These are phyloP conservation scores for Pristionchus mayeri DNA, from an alignment of 2,888 invertebrate genomes.

Conservation along the genomic window DNA sequence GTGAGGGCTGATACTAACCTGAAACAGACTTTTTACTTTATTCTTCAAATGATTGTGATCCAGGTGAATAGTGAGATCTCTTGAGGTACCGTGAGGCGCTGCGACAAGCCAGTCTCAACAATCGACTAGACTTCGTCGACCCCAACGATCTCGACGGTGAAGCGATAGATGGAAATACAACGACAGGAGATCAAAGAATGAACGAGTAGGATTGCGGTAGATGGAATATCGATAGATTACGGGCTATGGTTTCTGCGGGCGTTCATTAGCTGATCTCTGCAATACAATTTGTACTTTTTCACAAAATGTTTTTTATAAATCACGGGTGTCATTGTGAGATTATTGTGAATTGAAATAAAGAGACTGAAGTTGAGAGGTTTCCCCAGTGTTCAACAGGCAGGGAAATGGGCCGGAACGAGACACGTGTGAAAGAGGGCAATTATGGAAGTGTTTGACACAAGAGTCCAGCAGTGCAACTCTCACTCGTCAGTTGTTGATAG, in stretches of 20 bases:
- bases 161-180: neutral
- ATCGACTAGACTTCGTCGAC: neutral
- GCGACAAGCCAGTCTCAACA: neutral
- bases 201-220: neutral
- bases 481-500: neutral
- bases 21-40: neutral
- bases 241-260: neutral
- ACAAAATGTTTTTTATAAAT: neutral
- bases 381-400: neutral
- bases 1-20: neutral
- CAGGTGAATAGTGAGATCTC: neutral
- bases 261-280: neutral
- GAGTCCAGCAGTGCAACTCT: neutral
- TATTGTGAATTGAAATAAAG: neutral
- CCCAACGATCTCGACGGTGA: neutral
- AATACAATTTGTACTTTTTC: constrained; percentile 12
- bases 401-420: constrained; percentile 33
- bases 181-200: no score
- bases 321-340: neutral
- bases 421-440: neutral
- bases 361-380: neutral
- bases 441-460: neutral
- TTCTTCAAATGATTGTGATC: neutral
- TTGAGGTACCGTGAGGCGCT: constrained; percentile 1
- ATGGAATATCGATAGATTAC: neutral